Evolutionary conservation across 2,113 vertebrate genomes (phyloP).

Genomic region (Phylloscopus trochiloides): DNA sequence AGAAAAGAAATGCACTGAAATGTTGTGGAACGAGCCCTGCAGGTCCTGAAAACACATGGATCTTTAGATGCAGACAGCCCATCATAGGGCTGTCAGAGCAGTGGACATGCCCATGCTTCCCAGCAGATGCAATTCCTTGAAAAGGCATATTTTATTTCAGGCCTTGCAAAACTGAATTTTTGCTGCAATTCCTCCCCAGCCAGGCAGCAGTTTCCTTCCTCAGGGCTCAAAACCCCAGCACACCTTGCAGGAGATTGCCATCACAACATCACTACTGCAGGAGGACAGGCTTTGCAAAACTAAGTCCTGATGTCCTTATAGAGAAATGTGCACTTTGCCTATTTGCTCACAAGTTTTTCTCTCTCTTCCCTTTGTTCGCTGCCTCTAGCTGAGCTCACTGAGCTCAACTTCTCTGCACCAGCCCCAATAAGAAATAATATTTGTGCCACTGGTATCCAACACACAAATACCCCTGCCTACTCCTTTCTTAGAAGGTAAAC

Average conservation of each 20-base stretch:
- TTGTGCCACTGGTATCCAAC: not conserved
- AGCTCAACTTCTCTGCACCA: not conserved
- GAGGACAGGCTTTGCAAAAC: not conserved
- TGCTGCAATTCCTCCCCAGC: not conserved
- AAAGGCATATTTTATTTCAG: not conserved
- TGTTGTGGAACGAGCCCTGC: not conserved
- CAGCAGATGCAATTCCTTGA: not conserved
- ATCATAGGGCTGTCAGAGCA: not conserved
- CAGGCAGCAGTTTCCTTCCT: not conserved
- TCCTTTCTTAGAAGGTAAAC: not conserved
- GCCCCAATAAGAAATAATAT: not conserved
- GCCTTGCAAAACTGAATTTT: not conserved
- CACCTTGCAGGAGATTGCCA: not conserved
- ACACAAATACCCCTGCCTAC: not conserved
- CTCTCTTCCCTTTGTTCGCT: not conserved
- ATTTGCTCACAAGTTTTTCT: not conserved
- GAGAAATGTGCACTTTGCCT: not conserved
- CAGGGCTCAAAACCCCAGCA: too few relatives aligned
- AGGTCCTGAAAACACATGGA: accelerated
- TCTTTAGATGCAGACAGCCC: not conserved
- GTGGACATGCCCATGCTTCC: not conserved
- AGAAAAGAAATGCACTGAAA: not conserved
- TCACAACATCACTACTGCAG: not conserved
- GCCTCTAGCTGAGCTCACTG: not conserved
- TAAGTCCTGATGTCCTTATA: not conserved